Evolutionary conservation across 2,113 vertebrate species (phyloP), one percentile per base, ranked within the genome.

Genomic region (Platycercus adscitus): DNA sequence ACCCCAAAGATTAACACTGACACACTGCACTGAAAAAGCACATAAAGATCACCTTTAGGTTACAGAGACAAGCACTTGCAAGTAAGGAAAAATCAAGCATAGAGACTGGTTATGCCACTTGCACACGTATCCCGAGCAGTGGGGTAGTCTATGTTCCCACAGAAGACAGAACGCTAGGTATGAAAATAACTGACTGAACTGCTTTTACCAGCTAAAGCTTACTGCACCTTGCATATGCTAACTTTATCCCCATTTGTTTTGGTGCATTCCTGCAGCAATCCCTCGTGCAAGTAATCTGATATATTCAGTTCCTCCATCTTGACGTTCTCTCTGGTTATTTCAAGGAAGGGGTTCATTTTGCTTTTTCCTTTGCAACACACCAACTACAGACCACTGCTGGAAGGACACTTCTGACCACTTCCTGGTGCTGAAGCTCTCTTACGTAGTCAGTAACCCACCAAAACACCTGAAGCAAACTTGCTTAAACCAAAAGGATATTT

Each of bases 401-500:
- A 79, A 64, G 78, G 87, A 85, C 56, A 17, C 21, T 50, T 41
- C 35, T 47, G 65, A 79, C 55, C 47, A 35, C 49, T 76, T 82
- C 66, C 41, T 89, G 63, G 69, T 82, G 91, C 81, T 79, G 75
- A 49, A 53, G 21, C 37, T 80, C 47, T 44, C 37, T 29, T 33
- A 29, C 0, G 3, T 15, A 29, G 18, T 60, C 63, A 72, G 43
- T 20, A 25, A 85, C 46, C 55, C 84, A 64, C 39, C 31, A 90
- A 49, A 92, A 93, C 77, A 79, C 28, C 49, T 89, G 80, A 77
- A 89, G 55, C 37, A 65, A 94, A 77, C 68, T 73, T 46, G 28
- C 88, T 94, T 86, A 90, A 82, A 68, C 44, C 75, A 91, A 82
- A 7, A 69, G 31, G 44, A 41, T 76, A 55, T 19, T 76, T 21